Base-by-base conservation (phyloP, 2,797 vertebrate species). In the Vultur gryphus region DNA sequence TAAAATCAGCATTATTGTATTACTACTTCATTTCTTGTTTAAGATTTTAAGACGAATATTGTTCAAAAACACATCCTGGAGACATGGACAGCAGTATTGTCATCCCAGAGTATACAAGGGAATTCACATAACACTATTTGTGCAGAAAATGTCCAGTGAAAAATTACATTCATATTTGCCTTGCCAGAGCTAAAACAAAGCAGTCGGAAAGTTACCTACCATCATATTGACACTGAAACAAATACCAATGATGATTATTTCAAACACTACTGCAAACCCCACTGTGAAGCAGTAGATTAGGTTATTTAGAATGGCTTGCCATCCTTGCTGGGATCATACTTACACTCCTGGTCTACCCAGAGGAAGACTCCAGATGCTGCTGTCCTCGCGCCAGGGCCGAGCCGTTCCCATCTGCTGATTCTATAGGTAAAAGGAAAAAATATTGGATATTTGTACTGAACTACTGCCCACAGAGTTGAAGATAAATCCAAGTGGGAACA, bases 321-420 rank as follows among this genome's bases (percentile, higher is more conserved):
- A 28, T 11, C 51, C 62, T 43, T 58, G 11, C 8, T 57, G 46
- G 37, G 20, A 21, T 39, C 46, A 11, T 5, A 20, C 17, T 59
- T 37, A 5, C 31, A 1, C 9, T 52, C 23, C 52, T 1, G 0
- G 3, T 19, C 49, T 25, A 41, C 28, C 19, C 49, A 33, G 28
- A 71, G 39, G n/a, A 57, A 48, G 37, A 33, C 3, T 69, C 66
- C 17, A 29, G 21, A 6, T 16, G 26, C 52, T 44, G 33, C 29
- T 79, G 7, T 19, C 26, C 46, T 33, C 7, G 0, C 3, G 6
- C 46, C 41, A 28, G 28, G 29, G n/a, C 55, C 59, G 41, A 83
- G 82, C 23, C 1, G 0, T 24, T 54, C 26, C 72, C 26, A 9
- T 9, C 37, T 55, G 51, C 73, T 57, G 57, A 35, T 65, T 44